Conservation (phyloP, 2,888 invertebrate species). For the Aporophyla nigra region DNA sequence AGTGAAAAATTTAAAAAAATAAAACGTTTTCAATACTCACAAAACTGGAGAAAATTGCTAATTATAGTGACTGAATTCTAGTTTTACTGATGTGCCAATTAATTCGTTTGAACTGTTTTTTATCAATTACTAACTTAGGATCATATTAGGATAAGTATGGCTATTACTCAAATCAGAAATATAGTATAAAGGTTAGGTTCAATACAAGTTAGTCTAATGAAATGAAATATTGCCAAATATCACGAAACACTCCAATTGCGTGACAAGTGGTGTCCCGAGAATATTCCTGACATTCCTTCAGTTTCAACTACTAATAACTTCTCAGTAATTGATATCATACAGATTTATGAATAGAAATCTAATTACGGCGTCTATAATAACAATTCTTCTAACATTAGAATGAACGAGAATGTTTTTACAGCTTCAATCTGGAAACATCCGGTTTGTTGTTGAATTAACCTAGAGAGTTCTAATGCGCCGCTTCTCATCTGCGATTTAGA, state of each 20-base stretch:
- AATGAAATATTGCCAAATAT: slow-evolving; percentile 15
- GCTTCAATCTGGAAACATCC: slow-evolving; percentile 33
- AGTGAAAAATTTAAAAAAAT: no score
- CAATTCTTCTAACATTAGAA: slow-evolving; percentile 23
- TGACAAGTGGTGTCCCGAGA: background rate
- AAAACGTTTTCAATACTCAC: no score
- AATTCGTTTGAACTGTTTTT: no score
- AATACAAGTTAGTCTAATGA: background rate
- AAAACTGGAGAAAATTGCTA: no score
- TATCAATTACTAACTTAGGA: no score
- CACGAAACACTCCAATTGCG: slow-evolving; percentile 9
- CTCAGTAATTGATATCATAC: slow-evolving; percentile 8
- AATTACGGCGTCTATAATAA: slow-evolving; percentile 18
- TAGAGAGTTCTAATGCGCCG: background rate
- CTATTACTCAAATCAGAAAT: background rate
- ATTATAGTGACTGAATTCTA: no score
- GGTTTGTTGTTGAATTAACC: slow-evolving; percentile 2
- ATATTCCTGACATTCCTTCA: background rate
- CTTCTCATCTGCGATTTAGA: background rate
- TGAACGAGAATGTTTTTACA: slow-evolving; percentile 5
- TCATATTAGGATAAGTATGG: no score
- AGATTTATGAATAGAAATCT: slow-evolving; percentile 16
- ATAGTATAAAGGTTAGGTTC: background rate
- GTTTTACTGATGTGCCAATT: no score
- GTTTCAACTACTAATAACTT: background rate